Evolutionary conservation across 2,797 vertebrate species (phyloP), one percentile per base, ranked within the genome.

Genomic region (Sebastes jordani): DNA sequence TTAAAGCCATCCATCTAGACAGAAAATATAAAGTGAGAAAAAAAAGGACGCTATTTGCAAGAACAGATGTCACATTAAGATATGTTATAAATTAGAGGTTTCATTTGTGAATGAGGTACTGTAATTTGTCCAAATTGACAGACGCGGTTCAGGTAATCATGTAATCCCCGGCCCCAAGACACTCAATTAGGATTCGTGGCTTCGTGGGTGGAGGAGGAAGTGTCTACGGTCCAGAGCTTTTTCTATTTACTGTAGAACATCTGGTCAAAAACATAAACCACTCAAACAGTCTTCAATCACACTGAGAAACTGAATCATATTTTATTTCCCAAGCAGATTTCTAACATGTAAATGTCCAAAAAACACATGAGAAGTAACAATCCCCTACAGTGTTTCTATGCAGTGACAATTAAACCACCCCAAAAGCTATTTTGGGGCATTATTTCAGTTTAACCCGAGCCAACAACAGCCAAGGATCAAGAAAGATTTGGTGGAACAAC

Each of bases 401-500:
- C 56, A 42, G 22, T 13, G 22, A 62, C 56, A 69, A 83, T 76
- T 69, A 68, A 81, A 74, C 62, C 27, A 67, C 58, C 67, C 73
- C 75, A 54, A 63, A 74, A 78, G 67, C 30, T 52, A 78, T 77
- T 82, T 66, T 6, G 16, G 58, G 52, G 20, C 30, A 72, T 69
- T 74, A 36, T 77, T 86, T 16, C 16, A 82, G 83, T 86, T 58
- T 22, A 78, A 64, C 20, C 29, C 4, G 22, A 75, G 70, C 55
- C 22, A 75, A 78, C 49, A 38, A 74, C 46, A 84, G 76, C 46
- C 30, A 54, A 80, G 81, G 82, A 86, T 90, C 80, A 89, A 85
- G 66, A 52, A 71, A 75, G 71, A 80, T 83, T 79, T 84, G 22
- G 71, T 66, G 65, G 70, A 85, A 81, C 62, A 79, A 73, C 79